phyloP scores from a whole-genome alignment of 2,113 vertebrate species.

The Scartelaos histophorus region DNA sequence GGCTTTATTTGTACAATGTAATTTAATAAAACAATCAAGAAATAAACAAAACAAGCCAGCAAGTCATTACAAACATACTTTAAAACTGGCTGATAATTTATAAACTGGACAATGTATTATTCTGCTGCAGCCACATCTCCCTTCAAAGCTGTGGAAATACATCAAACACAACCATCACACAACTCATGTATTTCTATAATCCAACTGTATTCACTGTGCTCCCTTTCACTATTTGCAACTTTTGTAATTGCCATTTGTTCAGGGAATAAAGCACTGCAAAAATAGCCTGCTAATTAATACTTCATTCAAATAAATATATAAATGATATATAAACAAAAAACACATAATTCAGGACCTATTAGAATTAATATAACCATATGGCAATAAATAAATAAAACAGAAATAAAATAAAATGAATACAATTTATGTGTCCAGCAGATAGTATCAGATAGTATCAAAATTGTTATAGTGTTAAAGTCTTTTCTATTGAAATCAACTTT shows the following conservation, averaged over 20 bases:
- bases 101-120: background rate
- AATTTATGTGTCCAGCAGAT: no score
- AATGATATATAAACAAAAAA: no score
- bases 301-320: background rate
- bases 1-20: background rate
- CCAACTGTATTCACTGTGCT: no score
- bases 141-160: slow-evolving; percentile 20
- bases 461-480: no score
- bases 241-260: no score
- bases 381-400: background rate
- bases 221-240: no score
- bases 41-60: background rate
- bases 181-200: no score
- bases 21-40: background rate
- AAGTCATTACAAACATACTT: background rate
- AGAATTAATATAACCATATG: background rate
- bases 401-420: background rate
- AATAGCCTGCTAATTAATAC: background rate
- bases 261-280: no score
- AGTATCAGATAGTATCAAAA: no score
- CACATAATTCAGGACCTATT: no score
- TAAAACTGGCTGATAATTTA: no score
- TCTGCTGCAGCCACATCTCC: slow-evolving; percentile 5
- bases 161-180: background rate
- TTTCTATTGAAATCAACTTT: no score